Conservation (phyloP, 64 coral and sea anemone species). For the Orbicella faveolata region DNA sequence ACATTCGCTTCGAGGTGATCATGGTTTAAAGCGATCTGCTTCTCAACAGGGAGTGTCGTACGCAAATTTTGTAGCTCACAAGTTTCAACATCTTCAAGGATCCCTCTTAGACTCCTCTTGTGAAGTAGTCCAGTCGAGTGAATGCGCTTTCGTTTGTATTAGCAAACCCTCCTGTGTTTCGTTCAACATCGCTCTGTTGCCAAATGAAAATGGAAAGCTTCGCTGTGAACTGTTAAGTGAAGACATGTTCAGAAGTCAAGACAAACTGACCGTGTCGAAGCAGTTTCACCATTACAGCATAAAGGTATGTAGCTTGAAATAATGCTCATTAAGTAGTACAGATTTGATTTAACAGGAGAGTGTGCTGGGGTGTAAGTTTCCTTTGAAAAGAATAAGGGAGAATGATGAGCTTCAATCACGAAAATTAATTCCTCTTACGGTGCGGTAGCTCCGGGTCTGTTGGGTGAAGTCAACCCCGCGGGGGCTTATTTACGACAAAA, state of each 20-base stretch:
- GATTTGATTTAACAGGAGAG: too few species aligned
- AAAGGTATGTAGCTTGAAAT: background rate
- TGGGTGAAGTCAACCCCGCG: too few species aligned
- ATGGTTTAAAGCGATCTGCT: background rate
- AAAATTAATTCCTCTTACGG: too few species aligned
- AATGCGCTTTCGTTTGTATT: slow-evolving; percentile 17
- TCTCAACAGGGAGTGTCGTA: background rate
- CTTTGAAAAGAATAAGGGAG: too few species aligned
- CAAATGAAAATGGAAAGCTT: background rate
- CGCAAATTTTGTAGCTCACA: slow-evolving; percentile 3
- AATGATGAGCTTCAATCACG: too few species aligned
- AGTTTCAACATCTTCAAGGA: slow-evolving; percentile 9
- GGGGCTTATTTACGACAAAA: too few species aligned
- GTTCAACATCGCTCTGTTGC: slow-evolving; percentile 14
- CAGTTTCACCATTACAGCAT: slow-evolving; percentile 51
- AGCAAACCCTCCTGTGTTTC: slow-evolving; percentile 17
- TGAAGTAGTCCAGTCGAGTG: background rate
- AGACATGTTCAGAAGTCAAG: slow-evolving; percentile 27
- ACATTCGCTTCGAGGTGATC: background rate
- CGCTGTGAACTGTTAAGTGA: slow-evolving; percentile 8
- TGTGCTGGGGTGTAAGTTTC: too few species aligned
- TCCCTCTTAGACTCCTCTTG: background rate
- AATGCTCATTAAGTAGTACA: too few species aligned
- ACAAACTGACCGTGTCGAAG: background rate
- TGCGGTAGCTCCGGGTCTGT: too few species aligned